Percentiles rank a stretch among this genome's conserved stretches.
phyloP scores from a whole-genome alignment of 1,140 invertebrate genomes.

The Nilaparvata lugens region DNA sequence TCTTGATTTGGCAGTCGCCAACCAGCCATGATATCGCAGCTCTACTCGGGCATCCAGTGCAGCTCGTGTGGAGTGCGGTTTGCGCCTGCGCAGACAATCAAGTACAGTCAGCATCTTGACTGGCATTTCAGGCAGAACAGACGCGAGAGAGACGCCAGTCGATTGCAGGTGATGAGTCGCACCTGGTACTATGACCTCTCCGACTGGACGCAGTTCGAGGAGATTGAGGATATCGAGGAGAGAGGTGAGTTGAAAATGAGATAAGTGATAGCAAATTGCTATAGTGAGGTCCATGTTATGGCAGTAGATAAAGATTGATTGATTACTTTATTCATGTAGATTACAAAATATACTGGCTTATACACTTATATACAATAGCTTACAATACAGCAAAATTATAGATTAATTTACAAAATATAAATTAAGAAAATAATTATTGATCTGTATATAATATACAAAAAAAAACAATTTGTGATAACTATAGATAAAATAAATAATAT shows the following conservation, averaged over 20 bases:
- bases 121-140: constrained; percentile 96
- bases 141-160: constrained; percentile 70
- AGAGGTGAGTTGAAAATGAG: constrained; percentile 59
- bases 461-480: too few relatives aligned
- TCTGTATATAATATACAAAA: too few relatives aligned
- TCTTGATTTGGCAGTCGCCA: constrained; percentile 29
- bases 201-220: constrained; percentile 92
- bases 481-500: too few relatives aligned
- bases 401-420: too few relatives aligned
- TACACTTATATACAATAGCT: too few relatives aligned
- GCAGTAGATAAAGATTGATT: too few relatives aligned
- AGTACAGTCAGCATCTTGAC: constrained; percentile 87
- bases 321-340: too few relatives aligned
- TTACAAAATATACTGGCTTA: too few relatives aligned
- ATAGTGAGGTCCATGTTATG: too few relatives aligned
- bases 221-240: constrained; percentile 87
- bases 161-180: constrained; percentile 66
- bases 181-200: constrained; percentile 83
- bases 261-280: too few relatives aligned
- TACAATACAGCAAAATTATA: too few relatives aligned
- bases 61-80: constrained; percentile 88
- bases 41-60: constrained; percentile 77
- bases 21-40: constrained; percentile 36
- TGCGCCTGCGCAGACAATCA: constrained; percentile 73
- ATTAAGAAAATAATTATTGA: too few relatives aligned